Evolutionary conservation across 1,140 invertebrate species (phyloP), one percentile per base, ranked within the genome.

Genomic region (Drosophila littoralis): DNA sequence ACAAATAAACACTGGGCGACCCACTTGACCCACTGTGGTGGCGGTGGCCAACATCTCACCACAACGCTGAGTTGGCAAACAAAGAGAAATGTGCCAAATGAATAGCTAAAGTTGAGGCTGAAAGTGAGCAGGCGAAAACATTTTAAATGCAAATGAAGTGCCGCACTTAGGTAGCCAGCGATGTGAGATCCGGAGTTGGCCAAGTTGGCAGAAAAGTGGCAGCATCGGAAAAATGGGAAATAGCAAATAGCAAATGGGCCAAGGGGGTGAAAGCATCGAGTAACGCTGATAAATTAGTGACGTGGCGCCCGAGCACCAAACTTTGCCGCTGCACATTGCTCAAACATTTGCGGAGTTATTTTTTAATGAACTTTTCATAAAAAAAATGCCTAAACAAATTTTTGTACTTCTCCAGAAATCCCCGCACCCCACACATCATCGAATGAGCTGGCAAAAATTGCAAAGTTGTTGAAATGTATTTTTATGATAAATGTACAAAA

Each of bases 101-200:
- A 88, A 88, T 88, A 77, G 77, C 67, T 74, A 89, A 89, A 88
- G 80, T 88, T 83, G 67, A 73, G 74, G 42, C 70, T 69, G 74
- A 60, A 84, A 77, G 75, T 71, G 68, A 83, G 77, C 81, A 67
- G 77, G 77, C 81, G 74, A 89, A 89, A 88, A 78, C 77, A 88
- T 88, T 88, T 88, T 89, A 88, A 88, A 88, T 88, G 83, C 84
- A 88, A 88, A 88, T 88, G 83, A 88, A 88, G 84, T 88, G 77
- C 64, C 79, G 64, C 83, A 89, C 84, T 89, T 88, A 80, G 70
- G 60, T 70, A 65, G 65, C 72, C 83, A 79, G 76, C 74, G 84
- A 70, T 65, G 55, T 55, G 46, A 57, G 63, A 77, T 66, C 17
- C 42, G 45, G 42, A 68, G 58, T 59, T 59, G 40, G 48, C 57